Evolutionary conservation across 2,888 invertebrate species (phyloP).

Genomic region (Drosophila falleni): DNA sequence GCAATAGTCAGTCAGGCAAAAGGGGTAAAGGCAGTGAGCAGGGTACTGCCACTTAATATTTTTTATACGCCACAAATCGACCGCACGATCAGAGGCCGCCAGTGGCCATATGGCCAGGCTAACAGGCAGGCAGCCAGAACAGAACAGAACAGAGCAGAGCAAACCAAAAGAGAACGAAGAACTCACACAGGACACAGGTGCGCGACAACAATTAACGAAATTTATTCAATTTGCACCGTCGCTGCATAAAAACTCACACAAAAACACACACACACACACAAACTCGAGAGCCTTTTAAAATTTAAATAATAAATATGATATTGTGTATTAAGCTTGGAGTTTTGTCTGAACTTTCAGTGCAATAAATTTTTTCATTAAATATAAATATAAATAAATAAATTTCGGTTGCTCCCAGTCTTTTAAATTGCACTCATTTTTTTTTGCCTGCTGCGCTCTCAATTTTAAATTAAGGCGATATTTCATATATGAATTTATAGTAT

Average conservation of each 20-base stretch:
- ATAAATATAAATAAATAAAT: slow-evolving; percentile 48
- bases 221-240: slow-evolving; percentile 76
- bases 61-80: slow-evolving; percentile 80
- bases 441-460: slow-evolving; percentile 12
- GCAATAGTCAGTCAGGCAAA: background rate
- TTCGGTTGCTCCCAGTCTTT: slow-evolving; percentile 17
- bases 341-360: slow-evolving; percentile 36
- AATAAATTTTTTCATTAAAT: slow-evolving; percentile 53
- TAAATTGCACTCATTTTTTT: slow-evolving; percentile 7
- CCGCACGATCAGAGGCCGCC: slow-evolving; percentile 75
- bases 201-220: slow-evolving; percentile 77
- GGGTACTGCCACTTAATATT: slow-evolving; percentile 77
- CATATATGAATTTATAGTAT: slow-evolving; percentile 22
- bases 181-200: slow-evolving; percentile 59
- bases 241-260: slow-evolving; percentile 44
- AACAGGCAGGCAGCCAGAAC: slow-evolving; percentile 15
- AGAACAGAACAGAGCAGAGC: background rate
- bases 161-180: slow-evolving; percentile 6
- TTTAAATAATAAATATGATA: slow-evolving; percentile 67
- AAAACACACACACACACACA: slow-evolving; percentile 22
- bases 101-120: slow-evolving; percentile 51
- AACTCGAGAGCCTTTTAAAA: slow-evolving; percentile 54
- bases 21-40: background rate
- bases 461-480: slow-evolving; percentile 32
- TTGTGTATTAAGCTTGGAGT: slow-evolving; percentile 41